These are phyloP conservation scores for Amyelois transitella DNA, from an alignment of 1,140 invertebrate species.

Conservation along the genomic window DNA sequence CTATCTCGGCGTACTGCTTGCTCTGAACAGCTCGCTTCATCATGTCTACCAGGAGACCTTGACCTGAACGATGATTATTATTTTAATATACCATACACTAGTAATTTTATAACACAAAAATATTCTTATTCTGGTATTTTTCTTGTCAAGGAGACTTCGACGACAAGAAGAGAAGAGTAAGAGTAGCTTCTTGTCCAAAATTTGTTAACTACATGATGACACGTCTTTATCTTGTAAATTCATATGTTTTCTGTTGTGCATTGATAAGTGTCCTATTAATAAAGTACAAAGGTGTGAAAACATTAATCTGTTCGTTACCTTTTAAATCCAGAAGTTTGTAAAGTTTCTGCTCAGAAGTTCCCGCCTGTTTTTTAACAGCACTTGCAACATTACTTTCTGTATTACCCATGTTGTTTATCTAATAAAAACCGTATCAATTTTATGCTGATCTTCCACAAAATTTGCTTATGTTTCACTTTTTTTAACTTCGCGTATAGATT, in stretches of 20 bases:
- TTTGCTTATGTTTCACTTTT: not conserved
- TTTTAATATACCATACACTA: not conserved
- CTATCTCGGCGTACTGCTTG: conserved; percentile 91
- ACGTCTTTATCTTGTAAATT: too few species aligned
- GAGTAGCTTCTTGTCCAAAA: too few species aligned
- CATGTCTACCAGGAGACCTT: conserved; percentile 92
- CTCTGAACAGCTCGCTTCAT: conserved; percentile 94
- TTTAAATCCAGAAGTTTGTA: conserved; percentile 92
- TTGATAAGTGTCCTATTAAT: too few species aligned
- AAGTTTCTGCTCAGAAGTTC: conserved; percentile 84
- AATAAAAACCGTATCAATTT: not conserved
- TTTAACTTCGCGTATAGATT: not conserved
- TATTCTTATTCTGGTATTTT: too few species aligned
- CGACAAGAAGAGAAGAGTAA: too few species aligned
- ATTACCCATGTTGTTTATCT: conserved; percentile 84
- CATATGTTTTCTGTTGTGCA: too few species aligned
- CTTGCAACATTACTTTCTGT: conserved; percentile 94
- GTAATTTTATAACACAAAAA: too few species aligned
- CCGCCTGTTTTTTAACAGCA: conserved; percentile 93
- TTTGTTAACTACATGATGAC: too few species aligned
- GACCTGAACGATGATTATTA: conserved; percentile 76
- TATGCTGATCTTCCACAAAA: not conserved
- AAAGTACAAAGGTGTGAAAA: too few species aligned
- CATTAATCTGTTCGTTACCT: conserved; percentile 77
- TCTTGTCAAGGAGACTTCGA: too few species aligned